Base-by-base conservation (phyloP, 2,113 vertebrate species). In the Mustela lutreola region DNA sequence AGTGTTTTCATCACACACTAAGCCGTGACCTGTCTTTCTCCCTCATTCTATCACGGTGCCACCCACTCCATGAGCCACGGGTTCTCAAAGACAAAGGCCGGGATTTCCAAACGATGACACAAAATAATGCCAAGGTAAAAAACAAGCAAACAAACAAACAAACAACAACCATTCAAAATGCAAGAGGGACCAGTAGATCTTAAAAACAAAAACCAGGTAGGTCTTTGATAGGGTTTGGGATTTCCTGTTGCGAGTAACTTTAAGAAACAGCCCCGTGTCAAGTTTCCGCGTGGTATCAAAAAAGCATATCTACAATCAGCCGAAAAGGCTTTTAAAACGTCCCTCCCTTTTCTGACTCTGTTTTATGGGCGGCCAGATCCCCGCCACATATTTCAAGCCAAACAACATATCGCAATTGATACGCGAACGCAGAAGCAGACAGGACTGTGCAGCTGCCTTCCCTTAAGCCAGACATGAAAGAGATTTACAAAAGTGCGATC, bases 1-100 rank as follows among this genome's bases (percentile, higher is more conserved):
- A 0, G 11, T 12, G 16, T n/a, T 67, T 71, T 19, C 48, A 31
- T 6, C 31, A 5, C 31, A 28, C 31, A 62, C 53, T 33, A 26
- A 71, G 28, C 88, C 16, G 0, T 3, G 65, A 31, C 6, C 3
- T 31, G 33, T 18, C 24, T 50, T 21, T 39, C n/a, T 53, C 60
- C 65, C 60, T 26, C 16, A 4, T 31, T 56, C 36, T 67, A 11
- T 45, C 14, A 5, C 0, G 0, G 3, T 53, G 56, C 3, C 7
- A 26, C 24, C 11, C 11, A 31, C 42, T 24, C 62, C 0, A 0
- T 0, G n/a, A 76, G 42, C 75, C 33, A 1, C 0, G 11, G 24
- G 39, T 50, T 71, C 86, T 45, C 16, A 70, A 5, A 5, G 42
- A 50, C 16, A 5, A 42, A 58, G 21, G 71, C 16, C 26, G 26